Evolutionary conservation across 2,888 invertebrate species (phyloP).

Genomic region (Ornithoptera priamus): DNA sequence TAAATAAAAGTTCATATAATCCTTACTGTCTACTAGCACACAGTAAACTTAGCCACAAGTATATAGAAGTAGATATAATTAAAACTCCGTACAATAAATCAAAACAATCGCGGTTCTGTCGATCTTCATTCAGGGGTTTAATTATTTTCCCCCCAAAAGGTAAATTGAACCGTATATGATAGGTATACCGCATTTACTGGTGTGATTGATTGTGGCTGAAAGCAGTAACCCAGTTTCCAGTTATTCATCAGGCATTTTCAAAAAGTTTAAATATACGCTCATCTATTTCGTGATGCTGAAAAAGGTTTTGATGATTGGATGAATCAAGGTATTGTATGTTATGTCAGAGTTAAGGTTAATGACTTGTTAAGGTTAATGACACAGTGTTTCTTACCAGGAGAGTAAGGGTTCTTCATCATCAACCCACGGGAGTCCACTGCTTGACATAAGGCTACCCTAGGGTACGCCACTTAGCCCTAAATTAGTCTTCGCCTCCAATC

Average conservation of each 20-base stretch:
- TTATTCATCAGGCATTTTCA: not conserved
- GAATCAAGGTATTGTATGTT: no score
- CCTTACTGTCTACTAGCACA: not conserved
- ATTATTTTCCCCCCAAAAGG: not conserved
- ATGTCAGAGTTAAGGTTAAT: no score
- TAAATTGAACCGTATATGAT: conserved; percentile 10
- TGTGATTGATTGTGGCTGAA: conserved; percentile 17
- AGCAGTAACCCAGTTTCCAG: conserved; percentile 7
- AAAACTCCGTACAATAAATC: not conserved
- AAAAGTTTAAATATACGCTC: not conserved
- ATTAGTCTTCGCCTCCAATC: no score
- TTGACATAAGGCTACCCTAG: no score
- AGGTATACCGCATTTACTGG: not conserved
- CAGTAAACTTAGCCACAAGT: not conserved
- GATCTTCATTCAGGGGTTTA: not conserved
- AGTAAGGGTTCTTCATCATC: no score
- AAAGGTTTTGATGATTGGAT: no score
- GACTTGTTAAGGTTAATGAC: no score
- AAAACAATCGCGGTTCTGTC: not conserved
- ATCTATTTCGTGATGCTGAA: not conserved
- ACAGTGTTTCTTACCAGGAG: no score
- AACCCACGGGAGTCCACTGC: no score
- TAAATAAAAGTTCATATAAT: not conserved
- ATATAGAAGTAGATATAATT: not conserved
- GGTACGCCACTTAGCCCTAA: no score